Conservation (phyloP, 2,888 invertebrate species). For the Mythimna albipuncta region DNA sequence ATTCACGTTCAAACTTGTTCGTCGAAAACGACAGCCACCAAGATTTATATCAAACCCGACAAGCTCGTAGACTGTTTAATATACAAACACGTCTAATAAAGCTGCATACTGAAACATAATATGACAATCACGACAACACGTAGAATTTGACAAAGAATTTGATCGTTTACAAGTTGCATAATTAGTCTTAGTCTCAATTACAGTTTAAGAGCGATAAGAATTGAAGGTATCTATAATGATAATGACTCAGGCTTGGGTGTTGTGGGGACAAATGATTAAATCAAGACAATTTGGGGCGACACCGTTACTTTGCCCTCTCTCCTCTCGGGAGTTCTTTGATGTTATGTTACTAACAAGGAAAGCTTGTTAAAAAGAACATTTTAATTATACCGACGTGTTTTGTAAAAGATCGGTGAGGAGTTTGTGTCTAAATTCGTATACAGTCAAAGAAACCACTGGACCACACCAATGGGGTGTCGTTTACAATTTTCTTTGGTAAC, state of each 20-base stretch:
- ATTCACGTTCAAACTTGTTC: too few species aligned
- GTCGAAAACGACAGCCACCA: too few species aligned
- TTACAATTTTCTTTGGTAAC: too few species aligned
- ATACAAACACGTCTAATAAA: neutral
- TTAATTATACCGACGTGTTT: neutral
- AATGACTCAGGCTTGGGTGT: neutral
- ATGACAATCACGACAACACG: too few species aligned
- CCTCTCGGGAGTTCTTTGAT: constrained; percentile 19
- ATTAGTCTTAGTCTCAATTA: neutral
- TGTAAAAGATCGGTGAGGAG: too few species aligned
- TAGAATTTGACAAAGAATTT: neutral
- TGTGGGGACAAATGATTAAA: constrained; percentile 29
- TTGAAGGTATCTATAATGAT: neutral
- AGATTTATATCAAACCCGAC: neutral
- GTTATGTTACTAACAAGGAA: constrained; percentile 7
- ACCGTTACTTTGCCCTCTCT: constrained; percentile 21
- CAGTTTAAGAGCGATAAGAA: constrained; percentile 9
- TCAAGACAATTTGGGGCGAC: constrained; percentile 33
- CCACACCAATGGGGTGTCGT: too few species aligned
- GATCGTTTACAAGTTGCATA: neutral
- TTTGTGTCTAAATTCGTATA: too few species aligned
- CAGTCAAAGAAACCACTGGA: too few species aligned
- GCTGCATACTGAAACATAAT: too few species aligned
- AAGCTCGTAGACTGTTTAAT: neutral
- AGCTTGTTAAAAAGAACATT: neutral